These are phyloP conservation scores for Ditula angustiorana DNA, from an alignment of 2,888 invertebrate genomes.

Conservation along the genomic window DNA sequence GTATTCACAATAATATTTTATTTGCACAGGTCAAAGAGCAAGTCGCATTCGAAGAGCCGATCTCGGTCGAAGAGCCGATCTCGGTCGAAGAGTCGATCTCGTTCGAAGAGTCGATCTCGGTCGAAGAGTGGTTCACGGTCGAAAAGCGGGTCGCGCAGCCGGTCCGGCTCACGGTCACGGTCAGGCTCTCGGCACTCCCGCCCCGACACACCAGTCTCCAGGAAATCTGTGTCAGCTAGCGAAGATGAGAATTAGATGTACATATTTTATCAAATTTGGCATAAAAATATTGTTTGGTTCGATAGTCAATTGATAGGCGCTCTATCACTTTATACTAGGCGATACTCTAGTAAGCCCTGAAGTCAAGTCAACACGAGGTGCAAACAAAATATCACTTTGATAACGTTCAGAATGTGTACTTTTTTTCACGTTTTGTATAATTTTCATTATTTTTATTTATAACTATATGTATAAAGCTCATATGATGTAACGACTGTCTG, in stretches of 20 bases:
- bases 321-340: background rate
- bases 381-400: too few species aligned
- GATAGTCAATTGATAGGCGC: too few species aligned
- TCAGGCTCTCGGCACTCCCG: slow-evolving; percentile 74
- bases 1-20: slow-evolving; percentile 39
- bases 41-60: slow-evolving; percentile 43
- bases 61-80: slow-evolving; percentile 73
- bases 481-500: background rate
- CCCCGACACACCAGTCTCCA: slow-evolving; percentile 84
- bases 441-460: too few species aligned
- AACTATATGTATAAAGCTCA: too few species aligned
- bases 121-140: slow-evolving; percentile 67
- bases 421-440: too few species aligned
- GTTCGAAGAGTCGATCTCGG: slow-evolving; percentile 60
- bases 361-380: background rate
- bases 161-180: slow-evolving; percentile 69
- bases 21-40: slow-evolving; percentile 60
- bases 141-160: slow-evolving; percentile 59
- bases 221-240: slow-evolving; percentile 87
- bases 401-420: background rate
- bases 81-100: slow-evolving; percentile 51
- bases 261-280: slow-evolving; percentile 42
- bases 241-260: slow-evolving; percentile 76
- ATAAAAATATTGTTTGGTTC: background rate
- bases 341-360: background rate